Conservation (phyloP, 2,113 vertebrate species). For the Oxyruncus cristatus region DNA sequence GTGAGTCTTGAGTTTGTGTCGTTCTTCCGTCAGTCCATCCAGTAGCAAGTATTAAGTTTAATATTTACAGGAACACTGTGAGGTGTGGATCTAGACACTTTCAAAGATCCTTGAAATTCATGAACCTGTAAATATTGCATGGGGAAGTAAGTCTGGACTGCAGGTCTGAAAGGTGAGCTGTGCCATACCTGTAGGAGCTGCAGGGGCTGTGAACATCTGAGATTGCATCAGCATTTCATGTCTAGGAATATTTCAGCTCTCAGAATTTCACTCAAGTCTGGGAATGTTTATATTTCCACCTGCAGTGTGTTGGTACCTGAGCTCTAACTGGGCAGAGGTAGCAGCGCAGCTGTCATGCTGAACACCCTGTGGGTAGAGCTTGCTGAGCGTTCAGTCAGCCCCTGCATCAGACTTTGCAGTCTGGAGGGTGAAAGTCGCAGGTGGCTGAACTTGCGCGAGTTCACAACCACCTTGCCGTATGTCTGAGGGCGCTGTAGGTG, state of each 20-base stretch:
- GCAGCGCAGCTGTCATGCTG: not conserved
- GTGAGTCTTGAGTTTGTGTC: not conserved
- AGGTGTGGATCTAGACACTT: not conserved
- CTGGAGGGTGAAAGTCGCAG: not conserved
- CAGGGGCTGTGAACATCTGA: not conserved
- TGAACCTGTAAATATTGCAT: not conserved
- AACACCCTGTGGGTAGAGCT: accelerated
- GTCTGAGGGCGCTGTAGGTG: not conserved
- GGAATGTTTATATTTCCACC: not conserved
- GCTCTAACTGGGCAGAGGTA: accelerated
- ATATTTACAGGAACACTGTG: not conserved
- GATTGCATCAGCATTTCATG: not conserved
- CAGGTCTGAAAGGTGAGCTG: not conserved
- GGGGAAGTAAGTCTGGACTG: not conserved
- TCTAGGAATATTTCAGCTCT: not conserved
- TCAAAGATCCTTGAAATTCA: not conserved
- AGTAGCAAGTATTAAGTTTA: not conserved
- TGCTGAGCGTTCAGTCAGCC: not conserved
- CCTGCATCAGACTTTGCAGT: not conserved
- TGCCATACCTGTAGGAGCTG: not conserved
- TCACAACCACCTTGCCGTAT: accelerated
- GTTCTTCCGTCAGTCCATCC: not conserved
- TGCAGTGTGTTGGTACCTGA: not conserved
- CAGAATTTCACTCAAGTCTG: not conserved
- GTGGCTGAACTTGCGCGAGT: not conserved